Conservation (phyloP, 2,797 vertebrate genomes). For the Monodelphis domestica region DNA sequence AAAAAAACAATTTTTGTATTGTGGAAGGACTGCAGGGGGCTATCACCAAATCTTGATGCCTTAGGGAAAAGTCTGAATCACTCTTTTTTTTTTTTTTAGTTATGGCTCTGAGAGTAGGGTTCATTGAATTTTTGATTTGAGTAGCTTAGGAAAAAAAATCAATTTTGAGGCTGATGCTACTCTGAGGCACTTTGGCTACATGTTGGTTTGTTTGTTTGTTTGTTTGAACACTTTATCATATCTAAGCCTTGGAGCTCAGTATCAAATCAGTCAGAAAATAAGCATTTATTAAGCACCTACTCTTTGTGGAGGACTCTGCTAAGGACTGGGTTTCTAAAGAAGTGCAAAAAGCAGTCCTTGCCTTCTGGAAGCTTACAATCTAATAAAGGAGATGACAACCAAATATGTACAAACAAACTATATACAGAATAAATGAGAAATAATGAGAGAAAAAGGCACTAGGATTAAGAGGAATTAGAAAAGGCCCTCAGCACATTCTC, state of each 20-base stretch:
- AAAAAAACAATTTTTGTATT: not conserved
- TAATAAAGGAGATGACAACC: not conserved
- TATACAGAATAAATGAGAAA: not conserved
- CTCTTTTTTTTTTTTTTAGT: not conserved
- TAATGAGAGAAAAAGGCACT: not conserved
- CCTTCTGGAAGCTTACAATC: not conserved
- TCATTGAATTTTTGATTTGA: not conserved
- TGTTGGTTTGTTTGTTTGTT: too few relatives aligned
- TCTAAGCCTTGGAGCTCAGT: not conserved
- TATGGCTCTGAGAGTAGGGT: not conserved
- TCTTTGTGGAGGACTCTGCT: not conserved
- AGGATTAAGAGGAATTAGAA: not conserved
- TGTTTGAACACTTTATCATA: too few relatives aligned
- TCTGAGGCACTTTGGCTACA: not conserved
- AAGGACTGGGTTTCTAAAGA: not conserved
- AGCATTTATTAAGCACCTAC: not conserved
- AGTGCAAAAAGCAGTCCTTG: not conserved
- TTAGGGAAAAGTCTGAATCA: not conserved
- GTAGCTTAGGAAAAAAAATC: not conserved
- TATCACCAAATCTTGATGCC: not conserved
- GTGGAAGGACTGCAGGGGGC: not conserved
- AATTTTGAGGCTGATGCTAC: not conserved
- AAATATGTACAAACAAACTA: not conserved
- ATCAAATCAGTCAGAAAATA: not conserved
- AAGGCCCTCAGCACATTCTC: too few relatives aligned